A percentile compares a stretch with the other conserved stretches of the same genome.
Evolutionary conservation across 2,113 vertebrate species (phyloP).

Genomic region (Myrmophylax atrothorax): DNA sequence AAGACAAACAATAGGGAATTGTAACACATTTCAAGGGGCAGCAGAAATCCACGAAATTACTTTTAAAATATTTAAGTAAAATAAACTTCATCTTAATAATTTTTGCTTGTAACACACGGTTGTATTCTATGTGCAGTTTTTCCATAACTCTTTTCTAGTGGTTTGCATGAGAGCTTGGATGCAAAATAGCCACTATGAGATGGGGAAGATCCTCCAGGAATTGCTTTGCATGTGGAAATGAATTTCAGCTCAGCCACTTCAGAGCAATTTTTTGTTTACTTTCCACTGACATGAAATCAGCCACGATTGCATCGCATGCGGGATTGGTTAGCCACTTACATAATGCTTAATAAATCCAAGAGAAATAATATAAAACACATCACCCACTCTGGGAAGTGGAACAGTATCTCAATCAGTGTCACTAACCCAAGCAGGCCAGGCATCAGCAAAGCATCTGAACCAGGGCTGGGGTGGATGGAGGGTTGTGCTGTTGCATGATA

Average conservation of each 20-base stretch:
- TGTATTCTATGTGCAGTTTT: not conserved
- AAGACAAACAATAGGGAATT: not conserved
- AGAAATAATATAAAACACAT: slow-evolving; percentile 62
- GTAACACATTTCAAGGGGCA: not conserved
- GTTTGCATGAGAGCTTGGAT: slow-evolving; percentile 16
- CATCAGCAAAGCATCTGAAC: not conserved
- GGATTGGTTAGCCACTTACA: slow-evolving; percentile 40
- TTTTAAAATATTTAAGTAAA: not conserved
- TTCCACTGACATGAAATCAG: slow-evolving; percentile 51
- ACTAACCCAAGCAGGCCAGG: not conserved
- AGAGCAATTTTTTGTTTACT: slow-evolving; percentile 54
- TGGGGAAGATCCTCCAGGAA: slow-evolving; percentile 19
- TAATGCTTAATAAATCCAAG: slow-evolving; percentile 60
- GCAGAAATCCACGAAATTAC: not conserved
- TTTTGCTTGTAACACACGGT: not conserved
- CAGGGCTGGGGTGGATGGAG: not conserved
- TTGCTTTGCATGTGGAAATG: slow-evolving; percentile 41
- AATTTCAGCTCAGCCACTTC: slow-evolving; percentile 49
- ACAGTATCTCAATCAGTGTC: not conserved
- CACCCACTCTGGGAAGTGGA: slow-evolving; percentile 20
- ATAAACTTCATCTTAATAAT: not conserved
- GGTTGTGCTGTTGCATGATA: not conserved
- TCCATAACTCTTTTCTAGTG: not conserved
- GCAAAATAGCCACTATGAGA: not conserved
- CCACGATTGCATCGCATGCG: not conserved